These are phyloP conservation scores for Austrofundulus limnaeus DNA, from an alignment of 2,113 vertebrate species.

Conservation along the genomic window DNA sequence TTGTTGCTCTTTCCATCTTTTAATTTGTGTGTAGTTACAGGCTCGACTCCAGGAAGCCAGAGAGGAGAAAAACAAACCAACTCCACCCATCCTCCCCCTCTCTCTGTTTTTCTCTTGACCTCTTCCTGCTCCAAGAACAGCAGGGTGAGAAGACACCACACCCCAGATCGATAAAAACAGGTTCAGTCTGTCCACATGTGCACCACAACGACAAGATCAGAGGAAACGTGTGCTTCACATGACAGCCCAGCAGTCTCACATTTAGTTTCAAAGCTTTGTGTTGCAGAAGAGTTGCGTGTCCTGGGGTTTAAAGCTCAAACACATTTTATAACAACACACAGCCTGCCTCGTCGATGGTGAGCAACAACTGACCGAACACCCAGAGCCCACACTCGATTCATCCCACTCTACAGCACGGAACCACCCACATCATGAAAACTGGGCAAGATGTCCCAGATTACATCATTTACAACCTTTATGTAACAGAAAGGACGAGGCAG, in stretches of 20 bases:
- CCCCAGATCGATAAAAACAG: conserved; percentile 35
- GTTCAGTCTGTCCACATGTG: not conserved
- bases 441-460: conserved; percentile 44
- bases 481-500: conserved; percentile 37
- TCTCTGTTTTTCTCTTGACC: conserved; percentile 11
- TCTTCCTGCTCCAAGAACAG: conserved; percentile 8
- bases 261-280: not conserved
- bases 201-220: not conserved
- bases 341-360: conserved; percentile 5
- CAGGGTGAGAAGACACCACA: conserved; percentile 5
- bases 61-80: conserved; percentile 10
- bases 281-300: too few species aligned
- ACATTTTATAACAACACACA: not conserved
- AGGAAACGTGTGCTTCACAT: not conserved
- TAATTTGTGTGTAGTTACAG: too few species aligned
- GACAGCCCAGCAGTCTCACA: too few species aligned
- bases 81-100: not conserved
- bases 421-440: conserved; percentile 46
- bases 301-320: not conserved
- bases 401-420: conserved; percentile 25
- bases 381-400: conserved; percentile 27
- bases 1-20: too few species aligned
- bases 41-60: conserved; percentile 42
- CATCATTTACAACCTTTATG: conserved; percentile 51
- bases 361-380: conserved; percentile 26